phyloP scores from a whole-genome alignment of 2,797 vertebrate species.

The Galago senegalensis region DNA sequence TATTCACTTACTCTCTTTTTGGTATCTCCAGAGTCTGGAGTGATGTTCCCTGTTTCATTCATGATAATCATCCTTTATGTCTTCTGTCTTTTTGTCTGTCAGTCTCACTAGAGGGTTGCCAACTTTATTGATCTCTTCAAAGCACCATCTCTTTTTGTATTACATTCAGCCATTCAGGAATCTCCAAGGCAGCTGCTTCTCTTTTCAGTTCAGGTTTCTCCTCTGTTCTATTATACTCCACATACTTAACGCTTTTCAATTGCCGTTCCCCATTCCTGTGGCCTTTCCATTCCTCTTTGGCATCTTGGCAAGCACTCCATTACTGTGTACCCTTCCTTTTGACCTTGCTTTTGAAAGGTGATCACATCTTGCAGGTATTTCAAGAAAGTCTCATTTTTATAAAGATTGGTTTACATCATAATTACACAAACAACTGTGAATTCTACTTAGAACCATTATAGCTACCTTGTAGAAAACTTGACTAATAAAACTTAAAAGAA shows the following conservation, averaged over 20 bases:
- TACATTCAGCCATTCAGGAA: background rate
- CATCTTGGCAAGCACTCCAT: background rate
- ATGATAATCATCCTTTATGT: background rate
- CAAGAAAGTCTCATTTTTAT: constrained; percentile 57
- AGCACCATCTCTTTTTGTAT: constrained; percentile 16
- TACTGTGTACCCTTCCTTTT: constrained; percentile 39
- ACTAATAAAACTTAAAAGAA: background rate
- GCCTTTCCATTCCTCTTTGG: background rate
- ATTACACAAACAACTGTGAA: background rate
- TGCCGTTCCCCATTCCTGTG: constrained; percentile 9
- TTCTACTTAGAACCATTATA: constrained; percentile 58
- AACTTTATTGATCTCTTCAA: constrained; percentile 34
- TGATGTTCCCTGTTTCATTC: constrained; percentile 30
- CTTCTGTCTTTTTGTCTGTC: background rate
- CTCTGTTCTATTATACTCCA: background rate
- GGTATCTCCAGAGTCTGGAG: background rate
- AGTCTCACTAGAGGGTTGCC: constrained; percentile 29
- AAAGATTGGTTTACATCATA: constrained; percentile 28
- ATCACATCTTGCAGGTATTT: constrained; percentile 44
- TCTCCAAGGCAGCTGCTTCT: background rate
- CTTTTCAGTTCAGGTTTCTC: background rate
- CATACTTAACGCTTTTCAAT: constrained; percentile 60
- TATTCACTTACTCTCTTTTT: constrained; percentile 42
- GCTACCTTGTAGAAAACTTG: constrained; percentile 27
- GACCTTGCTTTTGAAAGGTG: constrained; percentile 49